Conservation (phyloP, 1,140 invertebrate genomes). For the Drosophila tani region DNA sequence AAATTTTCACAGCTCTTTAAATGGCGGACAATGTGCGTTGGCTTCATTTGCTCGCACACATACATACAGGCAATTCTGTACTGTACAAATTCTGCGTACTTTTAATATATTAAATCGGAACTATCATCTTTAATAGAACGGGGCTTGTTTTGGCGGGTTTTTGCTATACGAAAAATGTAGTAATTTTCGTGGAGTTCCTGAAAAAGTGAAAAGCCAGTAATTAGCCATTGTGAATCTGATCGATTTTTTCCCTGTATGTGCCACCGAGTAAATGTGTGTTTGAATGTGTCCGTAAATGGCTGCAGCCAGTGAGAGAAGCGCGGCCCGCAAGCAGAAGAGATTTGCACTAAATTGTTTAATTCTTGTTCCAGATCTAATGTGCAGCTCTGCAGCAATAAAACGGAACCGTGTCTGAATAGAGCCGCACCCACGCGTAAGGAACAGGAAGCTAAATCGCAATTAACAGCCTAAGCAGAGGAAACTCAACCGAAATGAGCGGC, state of each 20-base stretch:
- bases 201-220: neutral
- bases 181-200: neutral
- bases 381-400: constrained; percentile 16
- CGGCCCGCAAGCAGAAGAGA: constrained; percentile 3
- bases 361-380: constrained; percentile 33
- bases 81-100: constrained; percentile 19
- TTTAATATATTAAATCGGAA: constrained; percentile 27
- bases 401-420: constrained; percentile 20
- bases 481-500: constrained; percentile 85
- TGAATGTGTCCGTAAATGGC: constrained; percentile 29
- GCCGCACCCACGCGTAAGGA: neutral
- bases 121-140: constrained; percentile 14
- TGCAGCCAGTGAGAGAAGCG: constrained; percentile 12
- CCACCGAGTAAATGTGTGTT: constrained; percentile 28
- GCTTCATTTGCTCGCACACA: constrained; percentile 59
- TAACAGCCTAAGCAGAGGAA: constrained; percentile 3
- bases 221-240: constrained; percentile 31
- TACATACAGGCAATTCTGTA: constrained; percentile 22
- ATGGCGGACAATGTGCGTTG: constrained; percentile 83
- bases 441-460: neutral
- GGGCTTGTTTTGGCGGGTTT: constrained; percentile 34
- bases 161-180: neutral
- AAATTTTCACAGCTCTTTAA: constrained; percentile 74
- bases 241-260: constrained; percentile 54
- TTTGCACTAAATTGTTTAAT: constrained; percentile 7